Evolutionary conservation across 2,888 invertebrate species (phyloP).

Genomic region (Eretmocerus hayati): DNA sequence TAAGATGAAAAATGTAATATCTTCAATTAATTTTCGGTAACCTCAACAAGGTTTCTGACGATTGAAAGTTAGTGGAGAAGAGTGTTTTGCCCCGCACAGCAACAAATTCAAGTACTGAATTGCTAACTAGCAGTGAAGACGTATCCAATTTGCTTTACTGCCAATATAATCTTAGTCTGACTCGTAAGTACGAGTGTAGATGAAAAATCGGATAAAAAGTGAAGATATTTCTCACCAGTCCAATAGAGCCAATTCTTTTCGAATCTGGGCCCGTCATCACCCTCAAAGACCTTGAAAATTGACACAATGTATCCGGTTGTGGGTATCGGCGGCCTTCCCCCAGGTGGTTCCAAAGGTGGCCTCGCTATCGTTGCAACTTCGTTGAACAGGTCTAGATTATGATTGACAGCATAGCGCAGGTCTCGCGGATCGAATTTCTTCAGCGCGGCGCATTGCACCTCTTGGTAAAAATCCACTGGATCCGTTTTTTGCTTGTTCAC

Average conservation of each 20-base stretch:
- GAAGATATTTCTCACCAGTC: constrained; percentile 70
- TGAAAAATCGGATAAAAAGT: too few relatives aligned
- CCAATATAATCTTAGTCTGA: too few relatives aligned
- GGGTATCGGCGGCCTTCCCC: constrained; percentile 70
- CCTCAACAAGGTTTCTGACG: too few relatives aligned
- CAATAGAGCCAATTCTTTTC: constrained; percentile 93
- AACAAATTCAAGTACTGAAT: too few relatives aligned
- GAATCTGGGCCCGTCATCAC: constrained; percentile 86
- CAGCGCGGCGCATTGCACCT: constrained; percentile 74
- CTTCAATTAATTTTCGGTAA: too few relatives aligned
- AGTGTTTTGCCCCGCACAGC: too few relatives aligned
- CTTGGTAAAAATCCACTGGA: constrained; percentile 78
- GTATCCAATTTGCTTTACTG: too few relatives aligned
- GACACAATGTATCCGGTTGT: constrained; percentile 86
- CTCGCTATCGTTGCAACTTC: constrained; percentile 88
- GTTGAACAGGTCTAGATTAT: constrained; percentile 79
- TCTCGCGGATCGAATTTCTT: constrained; percentile 79
- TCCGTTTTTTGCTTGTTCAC: constrained; percentile 83
- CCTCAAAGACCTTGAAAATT: constrained; percentile 91
- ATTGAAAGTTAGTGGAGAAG: too few relatives aligned
- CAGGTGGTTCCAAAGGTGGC: constrained; percentile 75
- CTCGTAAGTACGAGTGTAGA: too few relatives aligned
- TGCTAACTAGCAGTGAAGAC: too few relatives aligned
- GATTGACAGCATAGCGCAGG: constrained; percentile 76
- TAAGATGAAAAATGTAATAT: too few relatives aligned